These are phyloP conservation scores for Harpagoxenus sublaevis DNA, from an alignment of 2,888 invertebrate species.

Conservation along the genomic window DNA sequence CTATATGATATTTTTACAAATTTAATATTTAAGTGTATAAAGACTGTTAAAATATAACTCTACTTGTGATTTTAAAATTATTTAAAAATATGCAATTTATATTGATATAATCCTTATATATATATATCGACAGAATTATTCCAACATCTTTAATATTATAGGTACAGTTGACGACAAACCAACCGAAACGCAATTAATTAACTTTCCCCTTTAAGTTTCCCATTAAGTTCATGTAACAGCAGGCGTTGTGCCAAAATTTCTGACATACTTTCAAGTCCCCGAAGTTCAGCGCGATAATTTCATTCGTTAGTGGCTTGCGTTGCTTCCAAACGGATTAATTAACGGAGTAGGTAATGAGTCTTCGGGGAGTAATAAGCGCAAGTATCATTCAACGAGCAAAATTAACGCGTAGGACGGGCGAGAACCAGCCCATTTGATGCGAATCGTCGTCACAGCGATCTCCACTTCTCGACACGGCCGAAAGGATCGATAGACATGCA, in stretches of 20 bases:
- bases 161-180: background rate
- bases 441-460: constrained; percentile 22
- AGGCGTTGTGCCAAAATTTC: background rate
- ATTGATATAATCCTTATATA: background rate
- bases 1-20: background rate
- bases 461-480: constrained; percentile 14
- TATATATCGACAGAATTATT: background rate
- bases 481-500: constrained; percentile 49
- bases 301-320: constrained; percentile 2
- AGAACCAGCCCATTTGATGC: background rate
- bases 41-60: background rate
- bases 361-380: constrained; percentile 1
- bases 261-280: background rate
- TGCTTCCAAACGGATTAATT: constrained; percentile 20
- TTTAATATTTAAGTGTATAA: background rate
- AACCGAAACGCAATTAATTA: background rate
- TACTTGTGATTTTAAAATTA: background rate
- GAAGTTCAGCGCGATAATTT: constrained; percentile 3
- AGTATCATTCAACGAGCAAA: background rate
- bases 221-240: background rate
- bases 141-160: background rate
- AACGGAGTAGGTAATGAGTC: constrained; percentile 15
- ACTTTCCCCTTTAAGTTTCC: background rate
- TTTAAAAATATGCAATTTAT: background rate
- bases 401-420: background rate